These are phyloP conservation scores for Microctenopoma steveboyesi DNA, from an alignment of 2,797 vertebrate genomes.

Conservation along the genomic window DNA sequence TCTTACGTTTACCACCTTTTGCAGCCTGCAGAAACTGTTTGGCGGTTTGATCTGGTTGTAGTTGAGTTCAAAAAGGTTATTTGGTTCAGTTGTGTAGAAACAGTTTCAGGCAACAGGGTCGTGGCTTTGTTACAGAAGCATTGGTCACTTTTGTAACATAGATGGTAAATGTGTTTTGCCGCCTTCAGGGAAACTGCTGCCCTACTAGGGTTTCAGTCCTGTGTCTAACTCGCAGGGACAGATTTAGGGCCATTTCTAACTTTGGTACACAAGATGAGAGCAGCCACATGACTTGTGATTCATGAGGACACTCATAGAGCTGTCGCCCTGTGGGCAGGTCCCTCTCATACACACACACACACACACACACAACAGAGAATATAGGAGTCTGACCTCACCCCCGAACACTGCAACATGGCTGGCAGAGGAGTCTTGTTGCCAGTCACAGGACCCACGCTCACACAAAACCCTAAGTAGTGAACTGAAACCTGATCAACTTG, in stretches of 20 bases:
- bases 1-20: no score
- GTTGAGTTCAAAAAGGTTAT: no score
- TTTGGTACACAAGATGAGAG: slow-evolving; percentile 80
- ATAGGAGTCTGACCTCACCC: slow-evolving; percentile 94
- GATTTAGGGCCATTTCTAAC: slow-evolving; percentile 71
- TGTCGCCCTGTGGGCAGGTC: slow-evolving; percentile 97
- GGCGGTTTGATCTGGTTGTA: no score
- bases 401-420: slow-evolving; percentile 81
- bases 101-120: no score
- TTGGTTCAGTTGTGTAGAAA: no score
- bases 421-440: slow-evolving; percentile 68
- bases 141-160: not conserved
- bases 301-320: slow-evolving; percentile 95
- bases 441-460: slow-evolving; percentile 85
- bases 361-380: slow-evolving; percentile 65
- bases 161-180: not conserved
- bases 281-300: slow-evolving; percentile 95
- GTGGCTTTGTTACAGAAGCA: not conserved
- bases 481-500: slow-evolving; percentile 55
- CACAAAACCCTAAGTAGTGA: slow-evolving; percentile 70
- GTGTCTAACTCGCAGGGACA: slow-evolving; percentile 85
- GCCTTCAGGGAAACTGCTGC: slow-evolving; percentile 77
- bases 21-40: no score
- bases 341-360: slow-evolving; percentile 27
- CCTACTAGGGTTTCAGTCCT: slow-evolving; percentile 90